These are phyloP conservation scores for Margaritifera margaritifera DNA, from an alignment of 2,888 invertebrate species.

Conservation along the genomic window DNA sequence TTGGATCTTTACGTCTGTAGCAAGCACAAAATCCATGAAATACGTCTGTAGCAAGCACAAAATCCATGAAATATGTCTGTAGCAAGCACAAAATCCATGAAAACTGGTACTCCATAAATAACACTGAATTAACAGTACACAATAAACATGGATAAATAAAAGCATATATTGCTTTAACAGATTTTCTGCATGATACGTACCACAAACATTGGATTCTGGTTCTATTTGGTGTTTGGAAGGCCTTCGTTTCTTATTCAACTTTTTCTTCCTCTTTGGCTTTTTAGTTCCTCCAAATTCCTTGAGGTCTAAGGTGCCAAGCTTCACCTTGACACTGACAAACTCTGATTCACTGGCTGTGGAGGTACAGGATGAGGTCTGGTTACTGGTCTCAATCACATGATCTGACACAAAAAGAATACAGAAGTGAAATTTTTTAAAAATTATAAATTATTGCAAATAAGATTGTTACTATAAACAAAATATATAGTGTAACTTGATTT, in stretches of 20 bases:
- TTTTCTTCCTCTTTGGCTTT: conserved; percentile 50
- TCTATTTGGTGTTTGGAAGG: conserved; percentile 43
- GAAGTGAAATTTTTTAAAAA: no score
- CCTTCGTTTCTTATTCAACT: conserved; percentile 34
- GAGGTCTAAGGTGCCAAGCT: conserved; percentile 42
- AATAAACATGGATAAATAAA: not conserved
- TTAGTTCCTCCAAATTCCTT: conserved; percentile 43
- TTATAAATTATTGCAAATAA: no score
- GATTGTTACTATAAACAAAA: no score
- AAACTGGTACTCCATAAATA: no score
- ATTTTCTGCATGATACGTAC: conserved; percentile 16
- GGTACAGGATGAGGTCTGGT: conserved; percentile 32
- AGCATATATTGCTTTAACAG: not conserved
- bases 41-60: no score
- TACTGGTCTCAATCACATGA: conserved; percentile 29
- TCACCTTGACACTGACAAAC: conserved; percentile 46
- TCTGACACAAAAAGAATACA: conserved; percentile 20
- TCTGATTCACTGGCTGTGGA: conserved; percentile 53
- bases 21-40: no score
- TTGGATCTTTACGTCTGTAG: no score
- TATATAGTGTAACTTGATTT: no score
- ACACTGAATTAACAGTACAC: no score
- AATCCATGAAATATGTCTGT: no score
- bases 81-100: no score
- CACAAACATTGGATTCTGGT: conserved; percentile 51